A percentile compares a stretch with the other conserved stretches of the same genome.
phyloP scores from a whole-genome alignment of 2,888 invertebrate genomes.

The Oithona nana region DNA sequence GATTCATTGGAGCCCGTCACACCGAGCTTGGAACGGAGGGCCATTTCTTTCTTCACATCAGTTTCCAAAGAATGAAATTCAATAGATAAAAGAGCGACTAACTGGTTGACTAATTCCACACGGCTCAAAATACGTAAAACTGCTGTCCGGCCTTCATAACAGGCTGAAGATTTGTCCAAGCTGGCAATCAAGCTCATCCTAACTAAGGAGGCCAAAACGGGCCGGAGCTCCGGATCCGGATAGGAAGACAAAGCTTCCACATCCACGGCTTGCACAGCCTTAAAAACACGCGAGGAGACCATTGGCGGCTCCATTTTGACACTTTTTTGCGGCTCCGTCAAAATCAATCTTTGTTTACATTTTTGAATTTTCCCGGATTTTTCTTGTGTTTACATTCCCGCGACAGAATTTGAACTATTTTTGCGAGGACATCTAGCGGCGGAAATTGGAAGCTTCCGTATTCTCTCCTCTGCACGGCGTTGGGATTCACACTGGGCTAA shows the following conservation, averaged over 20 bases:
- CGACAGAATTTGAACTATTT: too few relatives aligned
- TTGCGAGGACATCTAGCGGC: neutral
- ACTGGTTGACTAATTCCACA: slow-evolving; percentile 79
- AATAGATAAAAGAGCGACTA: slow-evolving; percentile 76
- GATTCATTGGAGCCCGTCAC: neutral
- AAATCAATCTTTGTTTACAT: too few relatives aligned
- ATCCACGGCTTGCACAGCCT: slow-evolving; percentile 62
- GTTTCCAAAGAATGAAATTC: slow-evolving; percentile 81
- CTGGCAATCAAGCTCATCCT: slow-evolving; percentile 79
- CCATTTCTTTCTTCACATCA: slow-evolving; percentile 5
- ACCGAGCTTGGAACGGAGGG: neutral
- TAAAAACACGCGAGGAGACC: slow-evolving; percentile 33
- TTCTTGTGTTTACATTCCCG: too few relatives aligned
- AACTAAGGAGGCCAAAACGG: slow-evolving; percentile 71
- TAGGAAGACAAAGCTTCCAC: slow-evolving; percentile 29
- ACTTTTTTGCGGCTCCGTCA: too few relatives aligned
- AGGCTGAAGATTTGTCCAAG: slow-evolving; percentile 61
- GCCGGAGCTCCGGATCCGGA: slow-evolving; percentile 52
- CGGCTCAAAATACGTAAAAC: slow-evolving; percentile 74
- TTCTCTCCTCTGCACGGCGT: neutral
- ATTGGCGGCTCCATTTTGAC: neutral
- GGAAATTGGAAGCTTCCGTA: neutral
- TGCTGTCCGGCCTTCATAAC: slow-evolving; percentile 52
- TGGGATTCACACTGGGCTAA: neutral
- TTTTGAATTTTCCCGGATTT: too few relatives aligned